phyloP scores from a whole-genome alignment of 2,888 invertebrate species.

The Litoditis marina region DNA sequence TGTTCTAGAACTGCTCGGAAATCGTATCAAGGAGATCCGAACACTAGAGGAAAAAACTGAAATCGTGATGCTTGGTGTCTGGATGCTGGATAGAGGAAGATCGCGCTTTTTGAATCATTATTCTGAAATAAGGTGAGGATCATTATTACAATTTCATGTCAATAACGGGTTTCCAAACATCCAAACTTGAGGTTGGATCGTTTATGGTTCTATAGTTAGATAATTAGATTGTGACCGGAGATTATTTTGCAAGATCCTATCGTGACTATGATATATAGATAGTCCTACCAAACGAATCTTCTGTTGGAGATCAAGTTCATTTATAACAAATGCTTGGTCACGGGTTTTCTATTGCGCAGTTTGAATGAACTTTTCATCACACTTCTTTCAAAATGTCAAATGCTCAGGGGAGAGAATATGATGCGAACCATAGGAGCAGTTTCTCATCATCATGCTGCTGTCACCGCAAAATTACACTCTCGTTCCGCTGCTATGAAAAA shows the following conservation, averaged over 20 bases:
- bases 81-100: conserved; percentile 38
- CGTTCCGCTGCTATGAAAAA: neutral
- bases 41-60: conserved; percentile 28
- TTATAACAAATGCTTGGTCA: no score
- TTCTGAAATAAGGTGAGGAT: conserved; percentile 38
- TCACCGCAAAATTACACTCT: neutral
- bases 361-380: no score
- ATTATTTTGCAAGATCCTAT: no score
- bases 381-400: no score
- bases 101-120: conserved; percentile 34
- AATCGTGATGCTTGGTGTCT: conserved; percentile 37
- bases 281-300: no score
- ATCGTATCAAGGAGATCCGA: conserved; percentile 17
- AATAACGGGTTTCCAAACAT: no score
- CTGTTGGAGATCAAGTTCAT: no score
- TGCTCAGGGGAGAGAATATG: conserved; percentile 29
- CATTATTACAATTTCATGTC: neutral
- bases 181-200: no score
- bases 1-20: conserved; percentile 19
- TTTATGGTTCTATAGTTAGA: neutral
- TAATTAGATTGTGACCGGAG: neutral
- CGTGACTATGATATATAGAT: no score
- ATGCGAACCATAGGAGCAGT: conserved; percentile 29
- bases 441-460: conserved; percentile 19
- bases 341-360: no score